Evolutionary conservation across 2,797 vertebrate species (phyloP), one percentile per base, ranked within the genome.

Genomic region (Scleropages formosus): DNA sequence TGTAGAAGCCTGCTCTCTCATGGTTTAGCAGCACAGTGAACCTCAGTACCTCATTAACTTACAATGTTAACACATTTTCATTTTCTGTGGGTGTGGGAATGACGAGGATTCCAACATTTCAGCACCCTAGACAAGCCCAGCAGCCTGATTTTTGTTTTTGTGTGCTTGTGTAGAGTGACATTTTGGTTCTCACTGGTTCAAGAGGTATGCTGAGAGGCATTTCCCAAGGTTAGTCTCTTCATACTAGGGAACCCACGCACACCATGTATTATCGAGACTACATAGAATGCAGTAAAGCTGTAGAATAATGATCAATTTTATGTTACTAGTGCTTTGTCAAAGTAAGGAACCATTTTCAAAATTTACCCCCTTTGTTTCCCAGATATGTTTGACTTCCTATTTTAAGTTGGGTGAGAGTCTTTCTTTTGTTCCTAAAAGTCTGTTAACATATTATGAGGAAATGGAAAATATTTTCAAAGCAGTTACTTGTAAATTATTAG

Each of bases 401-500:
- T 70, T 16, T 10, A 8, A 49, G 68, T 18, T 49, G 22, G 66
- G 69, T 61, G 56, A 61, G 56, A 10, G 51, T 56, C 66, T 44
- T 61, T 69, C 2, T 24, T 75, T 56, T 69, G 22, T 75, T 76
- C 65, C 58, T 60, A 76, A 69, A 58, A 60, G 56, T 70, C 69
- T 78, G 69, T 75, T 75, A 60, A 66, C 65, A 64, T 68, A 24
- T 79, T 70, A 58, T 76, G 68, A 68, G 56, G 64, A 78, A 72
- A 61, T 76, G 20, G 53, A 77, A 68, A 69, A 64, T 78, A 71
- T 75, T 75, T 78, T 70, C 59, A 64, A 58, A 66, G 60, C 72
- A 65, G 70, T 71, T 68, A 49, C 74, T 75, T 67, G 65, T 78
- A 74, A 78, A 67, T 75, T 75, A 74, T 78, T 78, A 74, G 77